These are phyloP conservation scores for Illadopsis cleaveri DNA, from an alignment of 2,113 vertebrate species.

Conservation along the genomic window DNA sequence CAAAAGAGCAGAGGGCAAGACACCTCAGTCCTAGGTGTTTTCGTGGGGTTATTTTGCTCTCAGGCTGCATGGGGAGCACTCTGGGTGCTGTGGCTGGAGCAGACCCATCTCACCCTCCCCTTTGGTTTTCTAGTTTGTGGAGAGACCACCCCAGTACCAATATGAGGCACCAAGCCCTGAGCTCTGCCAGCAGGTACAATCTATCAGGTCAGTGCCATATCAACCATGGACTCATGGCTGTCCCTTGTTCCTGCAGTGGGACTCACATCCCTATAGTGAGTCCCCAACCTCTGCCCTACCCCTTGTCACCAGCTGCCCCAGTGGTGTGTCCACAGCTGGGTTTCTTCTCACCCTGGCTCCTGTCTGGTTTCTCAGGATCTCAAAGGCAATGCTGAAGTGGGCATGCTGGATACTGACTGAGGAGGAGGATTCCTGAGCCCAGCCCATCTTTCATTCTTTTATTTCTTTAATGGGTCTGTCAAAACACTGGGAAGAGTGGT, in stretches of 20 bases:
- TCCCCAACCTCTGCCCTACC: neutral
- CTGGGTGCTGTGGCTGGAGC: neutral
- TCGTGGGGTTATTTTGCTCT: neutral
- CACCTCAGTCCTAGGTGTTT: neutral
- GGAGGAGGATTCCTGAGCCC: neutral
- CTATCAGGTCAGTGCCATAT: conserved; percentile 18
- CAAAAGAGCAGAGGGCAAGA: neutral
- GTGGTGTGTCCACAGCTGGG: accelerated
- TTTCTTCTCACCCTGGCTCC: neutral
- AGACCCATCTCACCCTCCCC: neutral
- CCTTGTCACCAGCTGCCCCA: accelerated
- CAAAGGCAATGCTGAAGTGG: conserved; percentile 42
- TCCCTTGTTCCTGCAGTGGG: neutral
- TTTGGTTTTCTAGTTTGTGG: neutral
- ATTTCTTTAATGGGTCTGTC: accelerated
- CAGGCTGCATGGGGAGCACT: neutral
- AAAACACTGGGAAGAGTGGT: neutral
- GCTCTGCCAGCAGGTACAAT: neutral
- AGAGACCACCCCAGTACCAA: neutral
- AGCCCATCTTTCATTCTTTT: accelerated
- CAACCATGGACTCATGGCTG: accelerated
- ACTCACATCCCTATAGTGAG: neutral
- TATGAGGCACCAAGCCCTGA: neutral
- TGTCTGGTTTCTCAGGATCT: conserved; percentile 19
- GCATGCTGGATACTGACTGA: conserved; percentile 26